These are phyloP conservation scores for Geotrypetes seraphini DNA, from an alignment of 2,797 vertebrate genomes.

Conservation along the genomic window DNA sequence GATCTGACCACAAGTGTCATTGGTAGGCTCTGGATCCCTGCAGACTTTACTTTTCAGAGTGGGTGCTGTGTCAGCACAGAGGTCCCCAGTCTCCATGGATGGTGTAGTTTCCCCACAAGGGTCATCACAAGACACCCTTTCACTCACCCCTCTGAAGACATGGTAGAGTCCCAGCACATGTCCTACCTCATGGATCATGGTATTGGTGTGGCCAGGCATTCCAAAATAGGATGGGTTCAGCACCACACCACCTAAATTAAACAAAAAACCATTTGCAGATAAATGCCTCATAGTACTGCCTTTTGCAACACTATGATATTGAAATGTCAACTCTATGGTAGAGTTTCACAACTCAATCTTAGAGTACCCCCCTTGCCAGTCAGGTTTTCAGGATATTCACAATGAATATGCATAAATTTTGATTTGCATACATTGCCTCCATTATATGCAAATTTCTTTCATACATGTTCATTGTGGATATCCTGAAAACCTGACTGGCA, in stretches of 20 bases:
- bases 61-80: slow-evolving; percentile 89
- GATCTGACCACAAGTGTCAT: slow-evolving; percentile 75
- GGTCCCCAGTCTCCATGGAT: slow-evolving; percentile 91
- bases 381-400: too few species aligned
- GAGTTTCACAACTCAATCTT: too few species aligned
- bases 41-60: slow-evolving; percentile 86
- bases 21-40: slow-evolving; percentile 72
- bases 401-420: too few species aligned
- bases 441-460: too few species aligned
- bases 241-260: slow-evolving; percentile 78
- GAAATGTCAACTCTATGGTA: too few species aligned
- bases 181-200: slow-evolving; percentile 94
- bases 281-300: too few species aligned
- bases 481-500: too few species aligned
- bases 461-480: too few species aligned
- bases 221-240: slow-evolving; percentile 88
- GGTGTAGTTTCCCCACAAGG: slow-evolving; percentile 83
- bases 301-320: too few species aligned
- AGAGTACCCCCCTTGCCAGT: too few species aligned
- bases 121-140: slow-evolving; percentile 89
- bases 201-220: slow-evolving; percentile 75
- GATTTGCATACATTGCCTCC: too few species aligned
- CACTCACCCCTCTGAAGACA: slow-evolving; percentile 93
- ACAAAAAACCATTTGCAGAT: slow-evolving; percentile 3
- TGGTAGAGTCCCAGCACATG: slow-evolving; percentile 93